phyloP scores from a whole-genome alignment of 2,888 invertebrate species.

The Gymnocheta viridis region DNA sequence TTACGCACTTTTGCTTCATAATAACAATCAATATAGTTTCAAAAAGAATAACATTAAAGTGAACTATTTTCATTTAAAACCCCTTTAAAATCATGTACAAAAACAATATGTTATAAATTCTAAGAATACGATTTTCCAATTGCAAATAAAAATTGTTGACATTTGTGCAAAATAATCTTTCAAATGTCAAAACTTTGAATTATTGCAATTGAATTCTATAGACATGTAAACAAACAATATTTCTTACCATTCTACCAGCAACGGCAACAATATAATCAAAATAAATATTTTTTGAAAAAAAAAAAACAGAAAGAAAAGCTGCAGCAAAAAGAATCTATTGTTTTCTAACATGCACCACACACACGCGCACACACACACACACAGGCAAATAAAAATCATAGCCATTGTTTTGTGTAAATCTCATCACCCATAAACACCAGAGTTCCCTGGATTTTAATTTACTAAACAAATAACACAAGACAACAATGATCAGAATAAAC shows the following conservation, averaged over 20 bases:
- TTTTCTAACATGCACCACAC: slow-evolving; percentile 38
- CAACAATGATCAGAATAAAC: slow-evolving; percentile 59
- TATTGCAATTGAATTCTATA: slow-evolving; percentile 63
- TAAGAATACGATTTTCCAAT: slow-evolving; percentile 36
- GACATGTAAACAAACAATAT: slow-evolving; percentile 46
- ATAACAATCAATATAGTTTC: no score
- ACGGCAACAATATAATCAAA: slow-evolving; percentile 44
- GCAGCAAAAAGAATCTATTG: slow-evolving; percentile 43
- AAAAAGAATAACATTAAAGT: no score
- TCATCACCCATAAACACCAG: slow-evolving; percentile 69
- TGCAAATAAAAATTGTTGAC: slow-evolving; percentile 64
- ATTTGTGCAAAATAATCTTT: slow-evolving; percentile 70
- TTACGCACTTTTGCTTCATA: no score
- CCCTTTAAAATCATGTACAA: not conserved
- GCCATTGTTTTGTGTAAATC: slow-evolving; percentile 66
- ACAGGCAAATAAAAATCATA: slow-evolving; percentile 54
- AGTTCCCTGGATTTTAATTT: slow-evolving; percentile 69
- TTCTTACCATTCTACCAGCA: slow-evolving; percentile 29
- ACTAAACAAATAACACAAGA: slow-evolving; percentile 69
- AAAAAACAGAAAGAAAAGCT: slow-evolving; percentile 16
- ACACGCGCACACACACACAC: not conserved
- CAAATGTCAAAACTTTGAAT: slow-evolving; percentile 70
- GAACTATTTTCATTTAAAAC: slow-evolving; percentile 18
- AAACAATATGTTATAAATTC: slow-evolving; percentile 2
- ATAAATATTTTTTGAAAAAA: slow-evolving; percentile 41